phyloP scores from a whole-genome alignment of 1,140 invertebrate species.

The Rhagoletis pomonella region DNA sequence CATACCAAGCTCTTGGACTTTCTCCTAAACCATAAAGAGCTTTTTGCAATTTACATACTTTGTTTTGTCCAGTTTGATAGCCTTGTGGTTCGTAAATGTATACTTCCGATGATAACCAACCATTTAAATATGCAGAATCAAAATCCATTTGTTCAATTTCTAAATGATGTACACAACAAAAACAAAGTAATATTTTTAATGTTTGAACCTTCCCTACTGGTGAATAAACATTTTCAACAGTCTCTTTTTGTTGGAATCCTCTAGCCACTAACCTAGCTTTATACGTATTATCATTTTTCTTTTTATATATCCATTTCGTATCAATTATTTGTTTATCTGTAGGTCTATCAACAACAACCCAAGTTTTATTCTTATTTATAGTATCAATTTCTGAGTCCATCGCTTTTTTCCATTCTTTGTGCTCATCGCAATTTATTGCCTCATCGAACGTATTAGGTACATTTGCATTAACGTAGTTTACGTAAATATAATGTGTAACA shows the following conservation, averaged over 20 bases:
- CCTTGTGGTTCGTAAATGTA: slow-evolving; percentile 68
- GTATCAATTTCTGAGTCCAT: too few species aligned
- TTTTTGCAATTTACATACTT: slow-evolving; percentile 56
- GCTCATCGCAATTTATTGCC: too few species aligned
- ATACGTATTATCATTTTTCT: slow-evolving; percentile 58
- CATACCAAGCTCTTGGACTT: slow-evolving; percentile 58
- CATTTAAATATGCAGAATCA: too few species aligned
- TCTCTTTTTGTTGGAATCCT: slow-evolving; percentile 57
- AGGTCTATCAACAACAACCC: slow-evolving; percentile 62
- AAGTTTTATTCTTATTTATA: too few species aligned
- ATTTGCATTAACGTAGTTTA: too few species aligned
- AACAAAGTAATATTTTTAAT: slow-evolving; percentile 66
- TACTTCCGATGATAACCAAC: too few species aligned
- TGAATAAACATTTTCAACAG: slow-evolving; percentile 58
- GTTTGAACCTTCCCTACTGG: slow-evolving; percentile 61
- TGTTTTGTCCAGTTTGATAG: slow-evolving; percentile 61
- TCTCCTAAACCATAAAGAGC: slow-evolving; percentile 62
- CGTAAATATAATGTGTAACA: too few species aligned
- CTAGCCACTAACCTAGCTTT: slow-evolving; percentile 42
- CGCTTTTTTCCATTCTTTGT: too few species aligned
- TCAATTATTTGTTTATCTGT: slow-evolving; percentile 54
- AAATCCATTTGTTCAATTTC: too few species aligned
- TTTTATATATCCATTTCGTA: slow-evolving; percentile 68
- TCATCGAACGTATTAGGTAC: slow-evolving; percentile 56
- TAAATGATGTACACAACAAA: too few species aligned